phyloP scores from a whole-genome alignment of 2,888 invertebrate genomes.

The Drosophila tripunctata region DNA sequence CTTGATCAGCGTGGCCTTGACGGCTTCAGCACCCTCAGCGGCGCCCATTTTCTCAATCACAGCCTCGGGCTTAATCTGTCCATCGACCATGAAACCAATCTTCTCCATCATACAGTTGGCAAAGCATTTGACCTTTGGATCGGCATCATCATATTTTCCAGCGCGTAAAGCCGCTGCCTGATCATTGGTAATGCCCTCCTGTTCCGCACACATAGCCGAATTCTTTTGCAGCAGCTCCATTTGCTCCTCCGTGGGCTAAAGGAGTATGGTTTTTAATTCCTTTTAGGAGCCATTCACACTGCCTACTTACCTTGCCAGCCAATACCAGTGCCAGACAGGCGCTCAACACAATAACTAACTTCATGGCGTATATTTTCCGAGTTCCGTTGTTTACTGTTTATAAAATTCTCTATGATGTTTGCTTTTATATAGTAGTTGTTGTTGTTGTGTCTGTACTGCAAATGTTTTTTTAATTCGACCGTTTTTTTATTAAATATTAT shows the following conservation, averaged over 20 bases:
- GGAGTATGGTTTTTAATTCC: background rate
- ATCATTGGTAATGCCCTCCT: slow-evolving; percentile 58
- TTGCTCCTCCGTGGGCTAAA: slow-evolving; percentile 62
- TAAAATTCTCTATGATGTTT: background rate
- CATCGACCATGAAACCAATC: slow-evolving; percentile 62
- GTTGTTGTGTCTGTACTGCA: too few species aligned
- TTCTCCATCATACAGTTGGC: slow-evolving; percentile 77
- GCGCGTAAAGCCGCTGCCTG: slow-evolving; percentile 53
- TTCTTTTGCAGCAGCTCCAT: slow-evolving; percentile 45
- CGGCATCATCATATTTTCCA: slow-evolving; percentile 54
- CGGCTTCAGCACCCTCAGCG: slow-evolving; percentile 42
- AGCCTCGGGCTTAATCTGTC: slow-evolving; percentile 52
- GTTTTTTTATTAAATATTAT: slow-evolving; percentile 3
- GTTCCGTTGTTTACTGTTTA: slow-evolving; percentile 22
- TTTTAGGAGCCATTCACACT: too few species aligned
- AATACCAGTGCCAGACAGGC: slow-evolving; percentile 30
- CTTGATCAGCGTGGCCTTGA: slow-evolving; percentile 32
- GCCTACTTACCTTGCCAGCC: slow-evolving; percentile 52
- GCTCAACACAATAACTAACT: slow-evolving; percentile 45
- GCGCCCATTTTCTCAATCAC: slow-evolving; percentile 41
- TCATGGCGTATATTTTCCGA: slow-evolving; percentile 48
- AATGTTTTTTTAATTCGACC: background rate
- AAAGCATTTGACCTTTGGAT: slow-evolving; percentile 71
- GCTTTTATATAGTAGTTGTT: slow-evolving; percentile 48
- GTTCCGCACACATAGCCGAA: slow-evolving; percentile 52